Base-by-base conservation (phyloP, 2,113 vertebrate species). In the Seriola dumerili region DNA sequence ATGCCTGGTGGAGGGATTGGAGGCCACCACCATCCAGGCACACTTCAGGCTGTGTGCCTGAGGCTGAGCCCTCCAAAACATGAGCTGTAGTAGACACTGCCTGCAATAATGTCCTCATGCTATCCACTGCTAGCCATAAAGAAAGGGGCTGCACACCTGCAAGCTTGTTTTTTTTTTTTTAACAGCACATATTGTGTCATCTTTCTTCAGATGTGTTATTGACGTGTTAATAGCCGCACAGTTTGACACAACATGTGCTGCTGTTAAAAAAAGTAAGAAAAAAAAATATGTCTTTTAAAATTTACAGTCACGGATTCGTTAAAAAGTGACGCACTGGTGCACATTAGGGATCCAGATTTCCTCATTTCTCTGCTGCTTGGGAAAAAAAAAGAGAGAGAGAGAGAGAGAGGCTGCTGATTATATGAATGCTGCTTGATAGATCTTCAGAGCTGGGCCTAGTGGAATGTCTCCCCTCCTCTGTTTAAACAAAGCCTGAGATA, bases 401-500 rank as follows among this genome's bases (percentile, higher is more conserved):
- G 38, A 38, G 38, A 77, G 42, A 57, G 81, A 83, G 79, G 44
- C 83, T 67, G 83, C 67, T 89, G 87, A 85, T 88, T 84, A 76
- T 81, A 70, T 80, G 76, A 90, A 89, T 80, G 78, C 58, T 76
- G 78, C 70, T 34, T 86, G 88, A 90, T 87, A 79, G 89, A 87
- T 89, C 82, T 87, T 85, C 84, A 83, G 85, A 78, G 86, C 76
- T 32, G 77, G 89, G 68, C 85, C 88, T 78, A 42, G 79, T 91
- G 92, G 93, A 95, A 94, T 94, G 94, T 92, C 89, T 92, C 84
- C 85, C 86, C 92, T 94, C 84, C 78, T 76, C 91, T 94, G 91
- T 95, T 94, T 94, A 95, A 94, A 95, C 94, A 96, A 90, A 92
- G 88, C 68, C 87, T 19, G 40, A 91, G 94, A 96, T 95, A 95